phyloP scores from a whole-genome alignment of 2,797 vertebrate genomes.

The Discoglossus pictus region DNA sequence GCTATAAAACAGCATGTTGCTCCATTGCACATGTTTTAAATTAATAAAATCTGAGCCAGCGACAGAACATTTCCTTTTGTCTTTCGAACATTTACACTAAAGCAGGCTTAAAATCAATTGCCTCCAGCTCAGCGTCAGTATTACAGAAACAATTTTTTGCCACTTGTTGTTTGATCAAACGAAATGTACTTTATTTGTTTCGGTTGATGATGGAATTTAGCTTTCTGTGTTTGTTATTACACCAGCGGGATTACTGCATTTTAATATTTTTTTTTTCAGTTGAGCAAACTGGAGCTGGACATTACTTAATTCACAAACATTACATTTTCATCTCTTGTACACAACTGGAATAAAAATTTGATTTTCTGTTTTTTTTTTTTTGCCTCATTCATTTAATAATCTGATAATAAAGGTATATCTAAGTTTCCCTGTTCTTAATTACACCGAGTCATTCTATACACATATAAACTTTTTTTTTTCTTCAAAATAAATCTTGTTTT shows the following conservation, averaged over 20 bases:
- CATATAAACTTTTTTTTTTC: no score
- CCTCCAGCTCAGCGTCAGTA: constrained; percentile 33
- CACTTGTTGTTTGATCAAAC: constrained; percentile 22
- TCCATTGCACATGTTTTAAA: constrained; percentile 40
- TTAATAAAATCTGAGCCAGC: constrained; percentile 29
- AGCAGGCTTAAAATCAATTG: constrained; percentile 45
- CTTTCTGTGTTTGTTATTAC: not conserved
- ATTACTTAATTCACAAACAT: no score
- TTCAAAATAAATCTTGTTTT: no score
- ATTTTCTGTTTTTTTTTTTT: no score
- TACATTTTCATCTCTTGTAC: no score
- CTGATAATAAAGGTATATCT: no score
- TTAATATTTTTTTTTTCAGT: not conserved
- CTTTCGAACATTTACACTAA: constrained; percentile 41
- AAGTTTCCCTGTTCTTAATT: no score
- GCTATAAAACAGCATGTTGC: not conserved
- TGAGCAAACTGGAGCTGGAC: no score
- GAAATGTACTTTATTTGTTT: constrained; percentile 26
- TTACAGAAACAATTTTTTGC: not conserved
- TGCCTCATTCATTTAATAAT: no score
- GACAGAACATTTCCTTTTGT: constrained; percentile 50
- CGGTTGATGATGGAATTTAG: not conserved
- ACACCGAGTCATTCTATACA: no score
- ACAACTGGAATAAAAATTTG: no score
- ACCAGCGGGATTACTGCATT: not conserved